These are phyloP conservation scores for Lordiphosa stackelbergi DNA, from an alignment of 1,140 invertebrate species.

Conservation along the genomic window DNA sequence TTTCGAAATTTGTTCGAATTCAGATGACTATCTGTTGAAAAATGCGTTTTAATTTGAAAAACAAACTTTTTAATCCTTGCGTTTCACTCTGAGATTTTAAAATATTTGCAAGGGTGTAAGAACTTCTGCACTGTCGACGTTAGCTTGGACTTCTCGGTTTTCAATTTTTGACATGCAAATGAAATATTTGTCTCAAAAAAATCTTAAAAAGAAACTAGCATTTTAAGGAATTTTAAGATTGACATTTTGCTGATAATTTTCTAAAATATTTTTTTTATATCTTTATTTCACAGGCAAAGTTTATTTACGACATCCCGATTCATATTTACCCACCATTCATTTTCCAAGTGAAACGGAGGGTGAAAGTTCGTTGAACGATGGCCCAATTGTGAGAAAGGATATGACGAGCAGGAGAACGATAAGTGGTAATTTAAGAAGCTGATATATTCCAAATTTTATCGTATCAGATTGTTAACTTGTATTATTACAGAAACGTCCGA, in stretches of 20 bases:
- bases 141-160: too few relatives aligned
- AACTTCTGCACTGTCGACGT: too few relatives aligned
- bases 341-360: conserved; percentile 84
- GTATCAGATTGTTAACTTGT: background rate
- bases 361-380: conserved; percentile 78
- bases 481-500: conserved; percentile 77
- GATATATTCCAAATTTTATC: background rate
- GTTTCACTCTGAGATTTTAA: too few relatives aligned
- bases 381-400: conserved; percentile 45
- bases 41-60: too few relatives aligned
- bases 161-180: too few relatives aligned
- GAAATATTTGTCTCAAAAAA: background rate
- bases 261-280: background rate
- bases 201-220: too few relatives aligned
- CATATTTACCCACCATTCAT: conserved; percentile 88
- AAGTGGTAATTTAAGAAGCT: conserved; percentile 44
- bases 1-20: too few relatives aligned
- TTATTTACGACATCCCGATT: conserved; percentile 89
- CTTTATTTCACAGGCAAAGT: conserved; percentile 79
- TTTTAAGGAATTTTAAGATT: too few relatives aligned
- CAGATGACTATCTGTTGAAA: too few relatives aligned
- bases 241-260: background rate
- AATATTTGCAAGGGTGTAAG: too few relatives aligned
- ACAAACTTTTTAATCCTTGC: too few relatives aligned
- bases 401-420: conserved; percentile 46